Conservation (phyloP, 2,797 vertebrate species). For the Rhinella marina region DNA sequence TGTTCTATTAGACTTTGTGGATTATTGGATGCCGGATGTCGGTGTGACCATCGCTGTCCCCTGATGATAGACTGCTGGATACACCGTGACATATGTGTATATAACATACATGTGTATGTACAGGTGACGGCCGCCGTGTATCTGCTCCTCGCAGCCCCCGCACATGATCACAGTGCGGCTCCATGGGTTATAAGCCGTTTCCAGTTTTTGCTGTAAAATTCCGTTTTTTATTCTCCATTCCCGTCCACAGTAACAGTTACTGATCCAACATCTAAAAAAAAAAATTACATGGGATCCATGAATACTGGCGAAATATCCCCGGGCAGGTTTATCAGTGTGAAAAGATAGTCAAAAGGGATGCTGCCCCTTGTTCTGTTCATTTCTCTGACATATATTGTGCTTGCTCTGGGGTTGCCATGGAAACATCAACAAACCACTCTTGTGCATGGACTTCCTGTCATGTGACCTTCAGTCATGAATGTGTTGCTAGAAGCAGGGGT, state of each 20-base stretch:
- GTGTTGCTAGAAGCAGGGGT: neutral
- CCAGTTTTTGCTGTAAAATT: too few species aligned
- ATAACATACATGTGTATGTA: slow-evolving; percentile 37
- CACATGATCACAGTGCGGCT: neutral
- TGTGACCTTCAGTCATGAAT: neutral
- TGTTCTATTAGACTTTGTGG: too few species aligned
- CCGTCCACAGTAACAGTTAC: too few species aligned
- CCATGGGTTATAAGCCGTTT: too few species aligned
- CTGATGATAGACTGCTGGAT: neutral
- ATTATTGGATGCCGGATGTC: neutral
- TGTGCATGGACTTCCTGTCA: neutral
- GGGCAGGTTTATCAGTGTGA: too few species aligned
- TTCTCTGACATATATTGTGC: too few species aligned
- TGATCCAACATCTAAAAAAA: too few species aligned
- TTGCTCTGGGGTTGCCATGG: neutral
- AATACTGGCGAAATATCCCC: too few species aligned
- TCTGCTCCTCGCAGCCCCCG: neutral
- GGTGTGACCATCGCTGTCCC: neutral
- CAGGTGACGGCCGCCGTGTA: neutral
- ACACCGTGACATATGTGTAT: too few species aligned
- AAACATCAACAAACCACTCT: neutral
- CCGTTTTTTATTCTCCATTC: too few species aligned
- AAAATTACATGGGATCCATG: too few species aligned
- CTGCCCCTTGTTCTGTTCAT: too few species aligned
- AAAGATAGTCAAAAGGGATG: neutral